These are phyloP conservation scores for Anthophora plumipes DNA, from an alignment of 2,888 invertebrate species.

Conservation along the genomic window DNA sequence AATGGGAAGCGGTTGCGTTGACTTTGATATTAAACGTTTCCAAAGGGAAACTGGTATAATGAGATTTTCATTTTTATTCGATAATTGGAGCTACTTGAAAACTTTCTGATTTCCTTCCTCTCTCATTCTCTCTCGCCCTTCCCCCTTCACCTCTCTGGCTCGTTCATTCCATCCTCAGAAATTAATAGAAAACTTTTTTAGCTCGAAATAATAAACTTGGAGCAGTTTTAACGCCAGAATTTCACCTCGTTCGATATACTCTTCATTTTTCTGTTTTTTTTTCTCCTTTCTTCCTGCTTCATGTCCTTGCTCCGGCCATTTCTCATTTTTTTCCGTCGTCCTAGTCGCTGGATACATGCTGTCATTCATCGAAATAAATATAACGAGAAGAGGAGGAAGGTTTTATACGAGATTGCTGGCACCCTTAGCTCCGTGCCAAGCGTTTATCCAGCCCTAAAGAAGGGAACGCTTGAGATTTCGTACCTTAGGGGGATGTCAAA, in stretches of 20 bases:
- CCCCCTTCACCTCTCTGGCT: not conserved
- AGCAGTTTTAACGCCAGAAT: slow-evolving; percentile 26
- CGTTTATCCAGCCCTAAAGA: slow-evolving; percentile 42
- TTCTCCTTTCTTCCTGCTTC: not conserved
- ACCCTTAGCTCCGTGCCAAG: slow-evolving; percentile 7
- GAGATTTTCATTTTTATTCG: slow-evolving; percentile 56
- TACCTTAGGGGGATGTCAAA: slow-evolving; percentile 38
- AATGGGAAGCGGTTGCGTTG: not conserved
- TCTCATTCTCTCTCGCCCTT: not conserved
- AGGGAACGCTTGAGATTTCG: slow-evolving; percentile 31
- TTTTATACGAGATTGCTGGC: slow-evolving; percentile 52
- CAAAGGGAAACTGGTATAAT: slow-evolving; percentile 34
- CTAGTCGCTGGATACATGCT: not conserved
- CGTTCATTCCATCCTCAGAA: slow-evolving; percentile 4
- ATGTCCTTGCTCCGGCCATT: not conserved
- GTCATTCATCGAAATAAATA: slow-evolving; percentile 65
- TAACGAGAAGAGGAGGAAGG: slow-evolving; percentile 47
- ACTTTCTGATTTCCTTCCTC: slow-evolving; percentile 32
- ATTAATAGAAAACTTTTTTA: slow-evolving; percentile 55
- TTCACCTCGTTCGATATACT: not conserved
- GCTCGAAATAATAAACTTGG: slow-evolving; percentile 48
- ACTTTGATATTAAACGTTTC: slow-evolving; percentile 49
- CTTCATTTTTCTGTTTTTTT: not conserved
- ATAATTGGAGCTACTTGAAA: slow-evolving; percentile 46
- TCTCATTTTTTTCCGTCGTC: not conserved